Percentiles rank a stretch among this genome's conserved stretches.
These are phyloP conservation scores for Tursiops truncatus DNA, from an alignment of 2,113 vertebrate species.

Conservation along the genomic window DNA sequence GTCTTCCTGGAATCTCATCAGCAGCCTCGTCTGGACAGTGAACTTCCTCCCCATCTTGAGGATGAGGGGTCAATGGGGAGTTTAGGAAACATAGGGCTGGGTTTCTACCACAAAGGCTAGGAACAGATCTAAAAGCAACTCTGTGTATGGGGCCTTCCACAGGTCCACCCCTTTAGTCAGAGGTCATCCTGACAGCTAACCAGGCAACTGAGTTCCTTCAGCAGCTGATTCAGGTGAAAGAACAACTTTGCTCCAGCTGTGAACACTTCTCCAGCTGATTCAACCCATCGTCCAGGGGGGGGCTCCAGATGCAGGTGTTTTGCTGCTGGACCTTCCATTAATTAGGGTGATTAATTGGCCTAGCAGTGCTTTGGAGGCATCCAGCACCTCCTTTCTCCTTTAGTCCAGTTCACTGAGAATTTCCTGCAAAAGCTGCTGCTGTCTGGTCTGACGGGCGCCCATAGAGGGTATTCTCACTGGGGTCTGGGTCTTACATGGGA, in stretches of 20 bases:
- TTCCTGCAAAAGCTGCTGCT: constrained; percentile 56
- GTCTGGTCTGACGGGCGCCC: not conserved
- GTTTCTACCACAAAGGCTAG: constrained; percentile 91
- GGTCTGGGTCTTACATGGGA: constrained; percentile 85
- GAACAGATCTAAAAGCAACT: constrained; percentile 50
- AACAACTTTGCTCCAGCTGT: constrained; percentile 86
- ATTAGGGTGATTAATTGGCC: constrained; percentile 80
- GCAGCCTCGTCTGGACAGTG: constrained; percentile 87
- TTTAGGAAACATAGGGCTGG: constrained; percentile 88
- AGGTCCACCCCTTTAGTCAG: constrained; percentile 76
- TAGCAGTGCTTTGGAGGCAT: constrained; percentile 81
- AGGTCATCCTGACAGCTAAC: constrained; percentile 86
- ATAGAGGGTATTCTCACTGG: not conserved
- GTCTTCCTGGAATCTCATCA: constrained; percentile 89
- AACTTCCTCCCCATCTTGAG: constrained; percentile 90
- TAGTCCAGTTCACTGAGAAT: constrained; percentile 71
- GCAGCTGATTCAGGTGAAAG: constrained; percentile 88
- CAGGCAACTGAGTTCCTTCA: constrained; percentile 83
- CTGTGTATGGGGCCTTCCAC: constrained; percentile 23
- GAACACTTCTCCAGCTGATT: constrained; percentile 88
- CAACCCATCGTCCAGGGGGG: constrained; percentile 69
- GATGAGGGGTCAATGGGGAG: constrained; percentile 86
- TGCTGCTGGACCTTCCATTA: constrained; percentile 87
- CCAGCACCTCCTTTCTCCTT: constrained; percentile 80
- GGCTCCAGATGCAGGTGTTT: constrained; percentile 86